Conservation (phyloP, 2,113 vertebrate species). For the Varanus salvator region DNA sequence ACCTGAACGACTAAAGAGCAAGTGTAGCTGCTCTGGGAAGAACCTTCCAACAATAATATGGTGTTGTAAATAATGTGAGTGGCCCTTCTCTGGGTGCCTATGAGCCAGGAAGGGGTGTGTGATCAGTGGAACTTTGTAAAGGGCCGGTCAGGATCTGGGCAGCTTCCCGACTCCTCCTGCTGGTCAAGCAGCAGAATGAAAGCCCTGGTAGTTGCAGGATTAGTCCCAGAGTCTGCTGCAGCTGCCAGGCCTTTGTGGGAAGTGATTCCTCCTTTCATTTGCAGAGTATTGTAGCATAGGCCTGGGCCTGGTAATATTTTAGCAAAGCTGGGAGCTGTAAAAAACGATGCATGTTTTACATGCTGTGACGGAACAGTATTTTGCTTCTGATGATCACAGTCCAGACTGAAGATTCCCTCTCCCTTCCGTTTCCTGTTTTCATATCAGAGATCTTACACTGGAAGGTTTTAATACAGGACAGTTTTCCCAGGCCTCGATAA, state of each 20-base stretch:
- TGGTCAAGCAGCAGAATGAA: no score
- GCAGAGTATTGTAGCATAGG: slow-evolving; percentile 1
- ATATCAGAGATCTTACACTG: slow-evolving; percentile 49
- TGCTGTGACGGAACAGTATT: slow-evolving; percentile 36
- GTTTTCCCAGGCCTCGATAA: slow-evolving; percentile 30
- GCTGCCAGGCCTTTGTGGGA: no score
- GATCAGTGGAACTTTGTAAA: not conserved
- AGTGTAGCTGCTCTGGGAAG: not conserved
- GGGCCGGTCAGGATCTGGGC: no score
- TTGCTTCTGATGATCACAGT: slow-evolving; percentile 47
- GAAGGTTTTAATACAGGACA: slow-evolving; percentile 39
- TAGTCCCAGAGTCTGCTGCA: not conserved
- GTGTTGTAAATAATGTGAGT: not conserved
- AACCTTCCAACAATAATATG: not conserved
- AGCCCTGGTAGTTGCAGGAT: not conserved
- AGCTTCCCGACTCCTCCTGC: no score
- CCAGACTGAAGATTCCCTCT: slow-evolving; percentile 48
- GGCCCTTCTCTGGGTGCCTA: not conserved
- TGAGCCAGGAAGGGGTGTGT: no score
- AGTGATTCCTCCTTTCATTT: slow-evolving; percentile 47
- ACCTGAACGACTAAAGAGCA: not conserved
- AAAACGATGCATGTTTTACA: slow-evolving; percentile 44
- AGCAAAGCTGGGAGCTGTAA: slow-evolving; percentile 55
- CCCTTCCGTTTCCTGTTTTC: slow-evolving; percentile 50
- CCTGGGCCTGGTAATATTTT: slow-evolving; percentile 47